phyloP scores from a whole-genome alignment of 2,113 vertebrate genomes.

The Tretioscincus oriximinensis region DNA sequence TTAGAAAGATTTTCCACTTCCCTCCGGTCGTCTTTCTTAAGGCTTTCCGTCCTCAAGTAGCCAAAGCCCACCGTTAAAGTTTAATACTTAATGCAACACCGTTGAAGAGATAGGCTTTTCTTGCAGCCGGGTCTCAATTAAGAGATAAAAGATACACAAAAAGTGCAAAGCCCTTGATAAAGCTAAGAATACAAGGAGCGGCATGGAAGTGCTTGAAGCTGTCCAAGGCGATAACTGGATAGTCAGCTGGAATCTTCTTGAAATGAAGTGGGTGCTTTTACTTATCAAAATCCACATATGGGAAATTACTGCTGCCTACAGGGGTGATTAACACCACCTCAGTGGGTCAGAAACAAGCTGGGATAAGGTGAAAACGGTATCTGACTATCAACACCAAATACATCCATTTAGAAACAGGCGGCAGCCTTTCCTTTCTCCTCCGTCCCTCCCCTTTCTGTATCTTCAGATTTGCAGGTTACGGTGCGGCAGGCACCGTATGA shows the following conservation, averaged over 20 bases:
- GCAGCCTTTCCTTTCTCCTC: conserved; percentile 60
- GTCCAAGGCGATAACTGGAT: conserved; percentile 91
- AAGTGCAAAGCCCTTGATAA: conserved; percentile 91
- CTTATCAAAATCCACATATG: conserved; percentile 98
- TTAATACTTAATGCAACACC: conserved; percentile 91
- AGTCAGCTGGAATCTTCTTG: conserved; percentile 86
- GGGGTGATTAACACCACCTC: conserved; percentile 92
- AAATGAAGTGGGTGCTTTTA: conserved; percentile 92
- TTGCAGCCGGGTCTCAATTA: conserved; percentile 93
- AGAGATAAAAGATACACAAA: conserved; percentile 91
- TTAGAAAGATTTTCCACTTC: conserved; percentile 74
- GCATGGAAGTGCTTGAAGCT: conserved; percentile 91
- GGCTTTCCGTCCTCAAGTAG: conserved; percentile 75
- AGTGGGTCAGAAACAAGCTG: conserved; percentile 92
- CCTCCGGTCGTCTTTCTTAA: conserved; percentile 71
- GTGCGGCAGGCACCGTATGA: conserved; percentile 62
- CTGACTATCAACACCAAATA: conserved; percentile 91
- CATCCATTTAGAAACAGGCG: conserved; percentile 90
- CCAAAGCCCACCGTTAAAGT: conserved; percentile 90
- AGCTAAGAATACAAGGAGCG: conserved; percentile 88
- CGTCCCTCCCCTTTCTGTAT: conserved; percentile 61
- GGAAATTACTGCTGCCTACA: conserved; percentile 96
- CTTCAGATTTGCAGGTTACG: conserved; percentile 73
- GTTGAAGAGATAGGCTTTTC: conserved; percentile 93
- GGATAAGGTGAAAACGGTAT: conserved; percentile 92